Base-by-base conservation (phyloP, 2,888 invertebrate genomes). In the Cheiracanthium punctorium region DNA sequence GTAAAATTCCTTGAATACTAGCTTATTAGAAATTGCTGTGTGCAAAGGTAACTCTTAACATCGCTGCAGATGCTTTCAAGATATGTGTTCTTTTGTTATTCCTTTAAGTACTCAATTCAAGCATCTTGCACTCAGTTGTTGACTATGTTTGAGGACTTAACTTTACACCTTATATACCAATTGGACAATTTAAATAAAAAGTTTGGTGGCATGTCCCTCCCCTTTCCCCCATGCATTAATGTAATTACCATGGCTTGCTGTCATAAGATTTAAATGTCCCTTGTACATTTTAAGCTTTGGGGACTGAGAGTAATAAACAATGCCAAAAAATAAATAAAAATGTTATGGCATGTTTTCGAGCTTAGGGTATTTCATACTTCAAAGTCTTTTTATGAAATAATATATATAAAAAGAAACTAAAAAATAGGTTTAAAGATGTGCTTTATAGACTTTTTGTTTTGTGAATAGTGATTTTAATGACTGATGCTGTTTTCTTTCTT, bases 291-390 rank as follows among this genome's bases (percentile, higher is more conserved):
- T 75, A 64, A 37, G 37, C 69, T 72, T 72, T 32, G 43, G 48
- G 73, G 48, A 64, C 1, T 75, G 69, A 82, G 24, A 29, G 67
- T 43, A 14, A 71, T 71, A 72, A 67, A 79, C 67, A 69, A 74
- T 73, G 84, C 84, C 84, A 33, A 69, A 2, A 70, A 58, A 20
- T 65, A 67, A 52, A 37, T 7, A 37, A 37, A 37, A 37, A 37
- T 37, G 37, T 41, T 37, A n/a, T 37, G 84, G 84, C 79, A 79
- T 77, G 73, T 79, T 58, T 48, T 72, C 52, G 84, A 84, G 84
- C 84, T 84, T 84, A 84, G 84, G 73, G 79, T 67, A 69, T 84
- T 84, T 84, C 79, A 84, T 84, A 84, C 30, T 84, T 77, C 82
- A 82, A 84, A 79, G 84, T 84, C 72, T 84, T 84, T 84, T 79